Conservation (phyloP, 2,113 vertebrate genomes). For the Plotosus lineatus region DNA sequence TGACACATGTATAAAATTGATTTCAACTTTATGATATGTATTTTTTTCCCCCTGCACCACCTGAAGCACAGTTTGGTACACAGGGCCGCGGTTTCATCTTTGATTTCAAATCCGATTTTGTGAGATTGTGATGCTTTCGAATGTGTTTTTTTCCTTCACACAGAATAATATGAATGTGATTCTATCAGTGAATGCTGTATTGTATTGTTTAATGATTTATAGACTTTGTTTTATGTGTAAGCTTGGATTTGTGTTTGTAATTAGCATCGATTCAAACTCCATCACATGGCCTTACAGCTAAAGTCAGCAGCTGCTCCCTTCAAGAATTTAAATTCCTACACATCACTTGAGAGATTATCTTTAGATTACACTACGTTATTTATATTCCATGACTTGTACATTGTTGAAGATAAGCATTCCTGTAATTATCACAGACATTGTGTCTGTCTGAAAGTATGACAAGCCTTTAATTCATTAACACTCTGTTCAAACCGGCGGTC, state of each 20-base stretch:
- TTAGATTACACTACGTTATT: not conserved
- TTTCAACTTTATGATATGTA: slow-evolving; percentile 36
- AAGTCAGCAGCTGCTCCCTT: slow-evolving; percentile 43
- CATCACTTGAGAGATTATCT: not conserved
- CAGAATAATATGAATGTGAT: slow-evolving; percentile 57
- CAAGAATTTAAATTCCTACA: slow-evolving; percentile 1
- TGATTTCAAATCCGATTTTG: no score
- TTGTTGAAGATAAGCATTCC: no score
- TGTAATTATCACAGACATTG: not conserved
- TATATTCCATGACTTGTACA: not conserved
- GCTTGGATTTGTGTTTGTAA: slow-evolving; percentile 47
- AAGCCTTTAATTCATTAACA: slow-evolving; percentile 29
- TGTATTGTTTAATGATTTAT: slow-evolving; percentile 54
- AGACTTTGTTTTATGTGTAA: slow-evolving; percentile 26
- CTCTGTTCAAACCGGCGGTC: not conserved
- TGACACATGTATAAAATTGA: slow-evolving; percentile 1
- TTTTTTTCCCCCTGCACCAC: slow-evolving; percentile 31
- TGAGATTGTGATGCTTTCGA: slow-evolving; percentile 27
- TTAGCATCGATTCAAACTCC: not conserved
- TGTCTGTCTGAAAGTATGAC: not conserved
- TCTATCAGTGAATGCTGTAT: slow-evolving; percentile 62
- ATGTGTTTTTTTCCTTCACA: slow-evolving; percentile 8
- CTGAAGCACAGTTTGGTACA: not conserved
- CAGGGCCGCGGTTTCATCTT: not conserved
- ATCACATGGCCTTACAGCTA: slow-evolving; percentile 20